These are phyloP conservation scores for Malaclemys terrapin DNA, from an alignment of 2,113 vertebrate genomes.

Conservation along the genomic window DNA sequence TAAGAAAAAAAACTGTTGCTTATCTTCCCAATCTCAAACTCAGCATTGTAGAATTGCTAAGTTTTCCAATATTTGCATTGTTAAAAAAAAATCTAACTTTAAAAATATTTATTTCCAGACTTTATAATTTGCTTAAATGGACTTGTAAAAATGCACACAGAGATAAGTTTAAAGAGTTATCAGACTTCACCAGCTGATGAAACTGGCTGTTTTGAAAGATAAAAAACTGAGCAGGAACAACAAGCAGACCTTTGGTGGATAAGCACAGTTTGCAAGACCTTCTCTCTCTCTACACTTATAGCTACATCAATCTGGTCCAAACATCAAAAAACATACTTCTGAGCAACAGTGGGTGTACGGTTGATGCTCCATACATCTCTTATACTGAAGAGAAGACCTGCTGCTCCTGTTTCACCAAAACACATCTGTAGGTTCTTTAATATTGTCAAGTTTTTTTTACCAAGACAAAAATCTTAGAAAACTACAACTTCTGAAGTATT, in stretches of 20 bases:
- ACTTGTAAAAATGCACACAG: not conserved
- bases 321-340: not conserved
- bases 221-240: not conserved
- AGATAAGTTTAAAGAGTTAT: not conserved
- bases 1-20: not conserved
- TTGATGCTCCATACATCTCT: not conserved
- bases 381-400: not conserved
- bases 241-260: not conserved
- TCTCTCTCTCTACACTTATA: not conserved
- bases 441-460: not conserved
- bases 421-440: not conserved
- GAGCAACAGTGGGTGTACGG: not conserved
- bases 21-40: not conserved
- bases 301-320: not conserved
- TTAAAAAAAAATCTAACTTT: not conserved
- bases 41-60: not conserved
- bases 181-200: not conserved
- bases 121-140: not conserved
- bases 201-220: not conserved
- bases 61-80: accelerated
- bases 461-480: not conserved
- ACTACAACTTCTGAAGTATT: not conserved
- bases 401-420: not conserved
- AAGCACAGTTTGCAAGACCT: not conserved
- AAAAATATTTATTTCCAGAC: not conserved